Base-by-base conservation (phyloP, 92 coral and sea anemone genomes). In the Porites divaricata region DNA sequence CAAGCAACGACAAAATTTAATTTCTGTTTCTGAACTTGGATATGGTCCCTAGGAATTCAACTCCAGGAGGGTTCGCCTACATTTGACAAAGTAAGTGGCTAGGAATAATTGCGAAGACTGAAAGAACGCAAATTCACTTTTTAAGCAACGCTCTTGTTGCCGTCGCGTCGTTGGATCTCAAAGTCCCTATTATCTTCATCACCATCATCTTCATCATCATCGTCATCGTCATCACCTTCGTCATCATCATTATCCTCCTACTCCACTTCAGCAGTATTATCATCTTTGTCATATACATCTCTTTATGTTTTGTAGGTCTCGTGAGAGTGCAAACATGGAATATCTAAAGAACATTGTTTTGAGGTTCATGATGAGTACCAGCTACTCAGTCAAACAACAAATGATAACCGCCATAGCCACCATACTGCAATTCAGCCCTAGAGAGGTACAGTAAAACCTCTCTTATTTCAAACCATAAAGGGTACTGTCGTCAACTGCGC, bases 271-370 rank as follows among this genome's bases (percentile, higher is more conserved):
- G 4, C 59, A 54, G 14, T 54, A 15, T 54, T 0, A 54, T 15
- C 59, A 54, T 35, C 45, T 35, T 35, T 35, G 45, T 35, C 4
- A 28, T 35, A 35, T 35, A 4, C 4, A 35, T 35, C 4, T 35
- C 45, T 17, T 41, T 0, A 22, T 70, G 9, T 67, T 64, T 75
- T 74, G 21, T 62, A 96, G 99, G 67, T 94, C 99, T 20, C 94
- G 99, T 15, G 99, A 96, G 53, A 96, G 92, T 85, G 99, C 99
- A 9, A 96, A 96, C 88, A 66, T 96, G 83, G 99, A 96, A 78
- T 96, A 96, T 72, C 87, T 96, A n/a, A 96, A 96, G 85, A 96
- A 96, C 65, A 92, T 96, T 23, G 93, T 96, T 13, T 90, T 96
- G 1, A 88, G 98, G 45, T 96, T 94, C 79, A 91, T 96, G 93